phyloP scores from a whole-genome alignment of 2,888 invertebrate genomes.

The Thalpophila matura region DNA sequence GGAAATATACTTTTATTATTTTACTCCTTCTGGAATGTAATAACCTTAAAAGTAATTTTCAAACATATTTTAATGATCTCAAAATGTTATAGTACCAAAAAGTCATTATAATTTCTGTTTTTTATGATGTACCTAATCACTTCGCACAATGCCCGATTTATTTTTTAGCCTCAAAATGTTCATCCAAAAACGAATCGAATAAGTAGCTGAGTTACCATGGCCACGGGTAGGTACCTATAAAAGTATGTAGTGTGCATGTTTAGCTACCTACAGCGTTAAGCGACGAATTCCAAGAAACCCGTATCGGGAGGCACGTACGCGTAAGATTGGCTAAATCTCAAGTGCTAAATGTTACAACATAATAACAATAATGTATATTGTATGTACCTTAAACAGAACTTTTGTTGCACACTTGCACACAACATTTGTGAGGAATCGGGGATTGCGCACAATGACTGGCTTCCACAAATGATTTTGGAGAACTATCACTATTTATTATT shows the following conservation, averaged over 20 bases:
- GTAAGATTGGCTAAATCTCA: conserved; percentile 84
- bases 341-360: conserved; percentile 79
- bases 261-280: conserved; percentile 75
- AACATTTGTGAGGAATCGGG: conserved; percentile 54
- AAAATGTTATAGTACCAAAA: neutral
- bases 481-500: no score
- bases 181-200: conserved; percentile 6
- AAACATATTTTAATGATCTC: neutral
- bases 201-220: conserved; percentile 36
- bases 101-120: neutral
- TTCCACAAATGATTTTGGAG: neutral
- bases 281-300: conserved; percentile 85
- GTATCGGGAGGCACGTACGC: conserved; percentile 88
- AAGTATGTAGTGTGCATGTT: conserved; percentile 71
- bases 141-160: conserved; percentile 3
- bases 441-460: conserved; percentile 10
- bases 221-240: conserved; percentile 58
- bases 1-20: conserved; percentile 55
- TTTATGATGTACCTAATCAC: no score
- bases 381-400: conserved; percentile 61
- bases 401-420: conserved; percentile 47
- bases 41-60: neutral
- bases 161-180: neutral
- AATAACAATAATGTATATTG: conserved; percentile 76
- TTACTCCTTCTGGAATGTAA: conserved; percentile 1